Evolutionary conservation across 2,113 vertebrate genomes (phyloP).

Genomic region (Hemiscyllium ocellatum): DNA sequence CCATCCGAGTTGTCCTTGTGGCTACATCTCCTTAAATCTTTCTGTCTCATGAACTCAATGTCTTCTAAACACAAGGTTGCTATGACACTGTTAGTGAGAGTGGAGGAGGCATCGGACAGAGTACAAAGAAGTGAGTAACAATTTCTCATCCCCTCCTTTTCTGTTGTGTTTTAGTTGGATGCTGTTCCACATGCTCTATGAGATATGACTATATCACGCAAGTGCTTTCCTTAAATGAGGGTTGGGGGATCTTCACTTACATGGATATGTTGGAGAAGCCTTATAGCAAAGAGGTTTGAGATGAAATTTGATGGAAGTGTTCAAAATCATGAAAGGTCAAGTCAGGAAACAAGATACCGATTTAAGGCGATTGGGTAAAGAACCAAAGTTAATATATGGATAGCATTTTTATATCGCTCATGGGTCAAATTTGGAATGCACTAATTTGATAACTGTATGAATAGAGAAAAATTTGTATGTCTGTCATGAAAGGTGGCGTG

Average conservation of each 20-base stretch:
- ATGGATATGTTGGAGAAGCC: no score
- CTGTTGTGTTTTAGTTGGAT: not conserved
- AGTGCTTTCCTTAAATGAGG: not conserved
- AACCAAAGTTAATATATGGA: no score
- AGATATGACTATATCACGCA: not conserved
- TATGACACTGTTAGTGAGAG: not conserved
- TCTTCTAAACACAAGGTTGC: not conserved
- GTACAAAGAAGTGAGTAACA: not conserved
- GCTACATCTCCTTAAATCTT: not conserved
- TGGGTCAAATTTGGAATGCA: no score
- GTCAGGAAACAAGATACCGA: not conserved
- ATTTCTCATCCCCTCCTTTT: not conserved
- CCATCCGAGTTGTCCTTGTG: not conserved
- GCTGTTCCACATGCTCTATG: not conserved
- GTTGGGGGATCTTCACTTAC: no score
- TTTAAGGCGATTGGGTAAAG: not conserved
- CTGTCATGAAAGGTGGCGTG: not conserved
- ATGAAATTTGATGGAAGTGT: not conserved
- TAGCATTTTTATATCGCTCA: no score
- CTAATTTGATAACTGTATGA: not conserved
- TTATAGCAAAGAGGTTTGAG: no score
- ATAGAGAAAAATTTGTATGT: not conserved
- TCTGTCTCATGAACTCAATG: not conserved
- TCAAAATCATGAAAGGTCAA: not conserved
- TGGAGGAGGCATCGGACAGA: not conserved